Base-by-base conservation (phyloP, 2,113 vertebrate genomes). In the Lagopus muta region DNA sequence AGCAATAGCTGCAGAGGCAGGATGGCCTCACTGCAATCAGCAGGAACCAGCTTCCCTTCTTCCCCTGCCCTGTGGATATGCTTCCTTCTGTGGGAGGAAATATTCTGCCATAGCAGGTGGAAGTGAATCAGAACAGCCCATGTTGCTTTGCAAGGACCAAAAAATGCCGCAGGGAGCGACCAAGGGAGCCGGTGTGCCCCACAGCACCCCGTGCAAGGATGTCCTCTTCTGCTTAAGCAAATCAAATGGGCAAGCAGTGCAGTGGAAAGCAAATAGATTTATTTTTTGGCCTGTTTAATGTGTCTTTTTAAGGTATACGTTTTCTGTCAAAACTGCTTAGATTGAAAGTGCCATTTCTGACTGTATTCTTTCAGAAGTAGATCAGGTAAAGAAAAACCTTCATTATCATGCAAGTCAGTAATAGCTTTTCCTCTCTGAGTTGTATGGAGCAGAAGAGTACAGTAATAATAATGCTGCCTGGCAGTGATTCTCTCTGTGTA, bases 311-410 rank as follows among this genome's bases (percentile, higher is more conserved):
- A 42, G 92, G 58, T 40, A 32, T 27, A 10, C 10, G 0, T 43
- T 66, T 94, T 72, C 69, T 36, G 80, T 87, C 78, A 94, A 73
- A 81, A 45, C 52, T 82, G 86, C 45, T 88, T 42, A 66, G 72
- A 94, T 95, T 94, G 93, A 88, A 96, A 92, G 87, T 88, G 82
- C 66, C 73, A 45, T 86, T 96, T 95, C 83, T 91, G 81, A 82
- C 86, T 79, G 73, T 71, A 60, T 70, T 96, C 81, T 66, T 84
- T 30, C 89, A 91, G 94, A 92, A 94, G 83, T 86, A n/a, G 48
- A 67, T 69, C 64, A 90, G 71, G 86, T 95, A 92, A 83, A 96
- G 88, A 77, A 65, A 82, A 91, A 22, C 54, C 55, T 95, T 92
- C 84, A 45, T 96, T 92, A 84, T 84, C 45, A 21, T 75, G 62